phyloP scores from a whole-genome alignment of 1,140 invertebrate genomes.

The Calliopsis andreniformis region DNA sequence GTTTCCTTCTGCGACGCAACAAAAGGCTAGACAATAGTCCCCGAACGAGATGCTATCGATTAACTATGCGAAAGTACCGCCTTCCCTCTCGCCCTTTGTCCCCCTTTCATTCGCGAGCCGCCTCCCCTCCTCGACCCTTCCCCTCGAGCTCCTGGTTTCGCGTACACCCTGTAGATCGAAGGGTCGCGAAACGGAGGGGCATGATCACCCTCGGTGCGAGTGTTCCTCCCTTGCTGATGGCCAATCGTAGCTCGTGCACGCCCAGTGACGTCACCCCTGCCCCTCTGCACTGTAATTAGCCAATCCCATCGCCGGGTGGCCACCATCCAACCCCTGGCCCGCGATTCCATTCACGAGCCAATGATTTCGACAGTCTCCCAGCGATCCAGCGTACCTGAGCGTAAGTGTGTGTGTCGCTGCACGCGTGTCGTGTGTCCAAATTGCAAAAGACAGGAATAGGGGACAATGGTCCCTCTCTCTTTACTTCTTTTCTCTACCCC shows the following conservation, averaged over 20 bases:
- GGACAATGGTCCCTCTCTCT: constrained; percentile 31
- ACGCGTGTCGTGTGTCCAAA: constrained; percentile 25
- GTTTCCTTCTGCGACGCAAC: constrained; percentile 11
- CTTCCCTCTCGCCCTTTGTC: constrained; percentile 46
- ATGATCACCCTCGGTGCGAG: constrained; percentile 21
- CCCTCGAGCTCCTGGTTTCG: constrained; percentile 8
- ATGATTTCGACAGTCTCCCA: constrained; percentile 62
- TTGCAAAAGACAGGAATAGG: constrained; percentile 29
- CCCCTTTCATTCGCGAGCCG: constrained; percentile 2
- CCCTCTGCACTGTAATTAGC: constrained; percentile 72
- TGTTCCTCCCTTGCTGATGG: constrained; percentile 44
- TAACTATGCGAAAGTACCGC: constrained; percentile 57
- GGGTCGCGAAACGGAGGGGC: constrained; percentile 19
- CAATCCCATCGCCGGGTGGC: constrained; percentile 69
- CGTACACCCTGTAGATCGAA: constrained; percentile 8
- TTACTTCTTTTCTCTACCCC: constrained; percentile 40
- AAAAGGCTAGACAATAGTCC: constrained; percentile 19
- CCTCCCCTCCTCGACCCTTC: background rate
- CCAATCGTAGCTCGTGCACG: constrained; percentile 74
- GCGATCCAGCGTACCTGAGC: constrained; percentile 5
- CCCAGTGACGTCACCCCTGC: constrained; percentile 73
- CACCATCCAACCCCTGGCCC: constrained; percentile 40
- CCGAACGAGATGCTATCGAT: constrained; percentile 58
- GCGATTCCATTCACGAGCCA: constrained; percentile 69
- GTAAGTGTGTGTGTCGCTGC: background rate